These are phyloP conservation scores for Heterodera schachtii DNA, from an alignment of 1,140 invertebrate genomes.

Conservation along the genomic window DNA sequence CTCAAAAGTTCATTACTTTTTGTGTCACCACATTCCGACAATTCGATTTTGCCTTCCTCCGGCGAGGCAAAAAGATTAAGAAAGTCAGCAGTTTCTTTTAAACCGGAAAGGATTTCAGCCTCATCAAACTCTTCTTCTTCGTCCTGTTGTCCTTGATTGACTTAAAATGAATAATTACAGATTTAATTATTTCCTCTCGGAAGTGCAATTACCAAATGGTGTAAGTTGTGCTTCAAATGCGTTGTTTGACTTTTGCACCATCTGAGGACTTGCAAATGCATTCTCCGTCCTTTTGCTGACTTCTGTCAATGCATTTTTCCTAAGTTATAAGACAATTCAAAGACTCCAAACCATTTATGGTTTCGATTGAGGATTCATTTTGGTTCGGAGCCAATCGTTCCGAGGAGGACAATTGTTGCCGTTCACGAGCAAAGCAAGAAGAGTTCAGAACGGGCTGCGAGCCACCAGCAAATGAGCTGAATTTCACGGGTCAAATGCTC, in stretches of 20 bases:
- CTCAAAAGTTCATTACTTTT: too few relatives aligned
- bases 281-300: constrained; percentile 6
- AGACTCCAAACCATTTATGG: constrained; percentile 36
- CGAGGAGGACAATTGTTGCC: not conserved
- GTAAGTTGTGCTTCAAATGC: not conserved
- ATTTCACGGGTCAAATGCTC: not conserved
- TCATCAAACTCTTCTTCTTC: not conserved
- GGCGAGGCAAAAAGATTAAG: too few relatives aligned
- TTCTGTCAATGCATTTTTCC: constrained; percentile 3
- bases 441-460: constrained; percentile 42
- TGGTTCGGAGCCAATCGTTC: constrained; percentile 20
- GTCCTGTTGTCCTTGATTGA: too few relatives aligned
- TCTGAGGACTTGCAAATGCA: too few relatives aligned
- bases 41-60: too few relatives aligned
- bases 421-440: constrained; percentile 12
- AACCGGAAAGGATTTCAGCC: not conserved
- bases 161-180: too few relatives aligned
- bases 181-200: not conserved
- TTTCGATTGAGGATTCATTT: constrained; percentile 22
- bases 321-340: too few relatives aligned
- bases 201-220: not conserved
- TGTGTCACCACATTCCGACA: too few relatives aligned
- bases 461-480: constrained; percentile 41
- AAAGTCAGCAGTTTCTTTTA: not conserved
- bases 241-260: not conserved